phyloP scores from a whole-genome alignment of 2,113 vertebrate genomes.

The Riparia riparia region DNA sequence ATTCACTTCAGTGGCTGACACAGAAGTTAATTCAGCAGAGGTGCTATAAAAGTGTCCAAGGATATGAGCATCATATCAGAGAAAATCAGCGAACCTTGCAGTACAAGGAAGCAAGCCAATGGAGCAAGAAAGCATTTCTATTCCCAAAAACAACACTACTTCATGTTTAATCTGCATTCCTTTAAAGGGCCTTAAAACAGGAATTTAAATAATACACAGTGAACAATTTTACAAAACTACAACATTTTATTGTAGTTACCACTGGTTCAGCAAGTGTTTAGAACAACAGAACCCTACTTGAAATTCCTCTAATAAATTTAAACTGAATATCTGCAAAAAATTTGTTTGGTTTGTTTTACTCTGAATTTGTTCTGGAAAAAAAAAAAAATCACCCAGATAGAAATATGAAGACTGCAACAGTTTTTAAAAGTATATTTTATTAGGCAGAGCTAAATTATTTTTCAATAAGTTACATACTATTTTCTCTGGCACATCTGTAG shows the following conservation, averaged over 20 bases:
- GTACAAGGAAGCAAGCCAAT: background rate
- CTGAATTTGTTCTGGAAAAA: background rate
- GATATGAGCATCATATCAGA: background rate
- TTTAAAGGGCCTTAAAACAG: background rate
- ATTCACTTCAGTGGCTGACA: background rate
- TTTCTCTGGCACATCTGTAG: constrained; percentile 26
- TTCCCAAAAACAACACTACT: background rate
- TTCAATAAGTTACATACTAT: background rate
- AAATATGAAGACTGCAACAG: background rate
- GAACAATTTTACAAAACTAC: background rate
- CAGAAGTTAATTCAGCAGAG: background rate
- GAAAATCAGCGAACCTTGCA: background rate
- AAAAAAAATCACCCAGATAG: background rate
- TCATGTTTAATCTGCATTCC: background rate
- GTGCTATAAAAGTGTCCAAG: background rate
- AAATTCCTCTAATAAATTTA: background rate
- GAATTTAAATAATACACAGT: background rate
- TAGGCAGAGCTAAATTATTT: background rate
- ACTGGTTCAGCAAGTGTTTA: background rate
- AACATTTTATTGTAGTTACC: background rate
- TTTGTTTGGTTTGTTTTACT: background rate
- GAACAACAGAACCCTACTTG: background rate
- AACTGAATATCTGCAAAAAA: background rate
- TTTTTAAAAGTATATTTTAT: background rate
- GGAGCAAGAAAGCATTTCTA: background rate